Evolutionary conservation across 2,797 vertebrate genomes (phyloP).

Genomic region (Moxostoma hubbsi): DNA sequence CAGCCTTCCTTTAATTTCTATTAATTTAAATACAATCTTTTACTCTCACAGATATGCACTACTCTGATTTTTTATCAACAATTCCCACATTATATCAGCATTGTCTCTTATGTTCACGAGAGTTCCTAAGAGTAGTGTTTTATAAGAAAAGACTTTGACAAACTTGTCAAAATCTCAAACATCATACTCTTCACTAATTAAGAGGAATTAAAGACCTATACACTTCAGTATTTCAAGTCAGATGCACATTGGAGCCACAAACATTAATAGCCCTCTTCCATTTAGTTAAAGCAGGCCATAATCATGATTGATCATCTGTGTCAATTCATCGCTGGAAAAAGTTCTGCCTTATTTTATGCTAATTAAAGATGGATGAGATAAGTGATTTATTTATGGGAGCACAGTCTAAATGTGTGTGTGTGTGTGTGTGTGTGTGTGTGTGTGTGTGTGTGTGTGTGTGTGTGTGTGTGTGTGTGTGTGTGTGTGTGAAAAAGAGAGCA

Average conservation of each 20-base stretch:
- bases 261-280: conserved; percentile 5
- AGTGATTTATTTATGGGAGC: conserved; percentile 12
- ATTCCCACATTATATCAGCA: conserved; percentile 17
- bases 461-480: too few species aligned
- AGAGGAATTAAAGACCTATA: conserved; percentile 4
- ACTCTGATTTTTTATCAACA: not conserved
- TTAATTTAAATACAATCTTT: conserved; percentile 17
- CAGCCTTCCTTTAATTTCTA: not conserved
- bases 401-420: not conserved
- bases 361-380: conserved; percentile 47
- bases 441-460: too few species aligned
- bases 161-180: conserved; percentile 31
- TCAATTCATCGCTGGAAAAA: conserved; percentile 30
- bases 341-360: conserved; percentile 39
- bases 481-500: too few species aligned
- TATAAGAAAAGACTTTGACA: conserved; percentile 19
- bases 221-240: not conserved
- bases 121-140: conserved; percentile 6
- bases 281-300: conserved; percentile 21
- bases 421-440: too few species aligned
- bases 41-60: conserved; percentile 8
- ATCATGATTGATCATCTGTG: conserved; percentile 26
- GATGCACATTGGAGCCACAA: not conserved
- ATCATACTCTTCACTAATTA: conserved; percentile 5
- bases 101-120: conserved; percentile 26